phyloP scores from a whole-genome alignment of 1,140 invertebrate species.

The Adoxophyes honmai region DNA sequence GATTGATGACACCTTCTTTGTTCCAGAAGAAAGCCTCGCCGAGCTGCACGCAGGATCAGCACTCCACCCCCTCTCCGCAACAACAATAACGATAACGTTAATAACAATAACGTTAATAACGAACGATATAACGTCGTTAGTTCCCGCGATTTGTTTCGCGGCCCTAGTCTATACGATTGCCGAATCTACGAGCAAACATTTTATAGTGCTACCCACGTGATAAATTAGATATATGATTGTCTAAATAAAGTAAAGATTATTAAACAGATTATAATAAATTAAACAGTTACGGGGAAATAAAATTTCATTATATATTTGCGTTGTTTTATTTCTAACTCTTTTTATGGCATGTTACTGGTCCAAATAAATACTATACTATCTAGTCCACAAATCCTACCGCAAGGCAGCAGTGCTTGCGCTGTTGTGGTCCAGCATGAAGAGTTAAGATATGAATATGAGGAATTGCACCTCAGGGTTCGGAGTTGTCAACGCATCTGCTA shows the following conservation, averaged over 20 bases:
- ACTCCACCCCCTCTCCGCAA: conserved; percentile 28
- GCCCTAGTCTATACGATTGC: conserved; percentile 29
- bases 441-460: too few species aligned
- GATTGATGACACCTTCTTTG: conserved; percentile 44
- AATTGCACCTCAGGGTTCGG: too few species aligned
- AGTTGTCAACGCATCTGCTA: too few species aligned
- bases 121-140: conserved; percentile 36
- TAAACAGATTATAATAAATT: conserved; percentile 34
- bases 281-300: conserved; percentile 63
- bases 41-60: conserved; percentile 52
- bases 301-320: conserved; percentile 45
- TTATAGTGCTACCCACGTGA: conserved; percentile 60
- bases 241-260: conserved; percentile 45
- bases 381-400: too few species aligned
- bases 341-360: too few species aligned
- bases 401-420: too few species aligned
- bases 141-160: conserved; percentile 33
- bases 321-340: conserved; percentile 33
- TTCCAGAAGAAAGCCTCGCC: conserved; percentile 66
- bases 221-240: conserved; percentile 36
- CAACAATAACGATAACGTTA: neutral
- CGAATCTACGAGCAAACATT: conserved; percentile 31
- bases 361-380: too few species aligned
- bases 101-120: conserved; percentile 30
- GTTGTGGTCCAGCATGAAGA: too few species aligned